These are phyloP conservation scores for Lucilia cuprina DNA, from an alignment of 1,140 invertebrate genomes.

Conservation along the genomic window DNA sequence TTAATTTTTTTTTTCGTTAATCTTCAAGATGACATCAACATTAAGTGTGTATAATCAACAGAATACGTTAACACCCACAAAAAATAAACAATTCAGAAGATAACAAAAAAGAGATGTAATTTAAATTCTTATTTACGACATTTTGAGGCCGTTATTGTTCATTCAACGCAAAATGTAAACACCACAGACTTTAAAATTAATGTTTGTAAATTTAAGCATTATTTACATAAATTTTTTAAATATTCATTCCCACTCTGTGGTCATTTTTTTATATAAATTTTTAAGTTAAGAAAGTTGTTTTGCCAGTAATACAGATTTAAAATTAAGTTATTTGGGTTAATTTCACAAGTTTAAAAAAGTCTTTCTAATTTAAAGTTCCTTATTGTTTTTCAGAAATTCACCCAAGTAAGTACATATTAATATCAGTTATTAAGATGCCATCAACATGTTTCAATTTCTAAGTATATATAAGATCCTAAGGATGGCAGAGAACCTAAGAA, in stretches of 20 bases:
- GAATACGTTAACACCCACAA: not conserved
- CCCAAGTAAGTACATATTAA: too few relatives aligned
- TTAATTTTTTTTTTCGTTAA: not conserved
- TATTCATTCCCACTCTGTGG: not conserved
- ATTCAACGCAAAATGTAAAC: not conserved
- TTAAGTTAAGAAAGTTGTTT: not conserved
- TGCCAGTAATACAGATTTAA: not conserved
- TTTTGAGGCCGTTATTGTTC: not conserved
- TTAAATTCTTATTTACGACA: not conserved
- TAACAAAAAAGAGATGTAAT: not conserved
- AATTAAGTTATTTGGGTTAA: not conserved
- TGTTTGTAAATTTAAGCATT: too few relatives aligned
- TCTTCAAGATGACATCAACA: slow-evolving; percentile 11
- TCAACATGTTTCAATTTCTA: too few relatives aligned
- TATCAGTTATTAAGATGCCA: too few relatives aligned
- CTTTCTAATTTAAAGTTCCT: too few relatives aligned
- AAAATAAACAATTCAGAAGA: not conserved
- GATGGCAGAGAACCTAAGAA: too few relatives aligned
- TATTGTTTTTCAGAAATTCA: too few relatives aligned
- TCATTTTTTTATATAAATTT: not conserved
- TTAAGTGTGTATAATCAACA: not conserved
- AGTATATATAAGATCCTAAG: too few relatives aligned
- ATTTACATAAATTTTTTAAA: not conserved
- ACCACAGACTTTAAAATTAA: too few relatives aligned
- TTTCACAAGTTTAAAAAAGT: not conserved